Conservation (phyloP, 2,113 vertebrate species). For the Dendropsophus ebraccatus region DNA sequence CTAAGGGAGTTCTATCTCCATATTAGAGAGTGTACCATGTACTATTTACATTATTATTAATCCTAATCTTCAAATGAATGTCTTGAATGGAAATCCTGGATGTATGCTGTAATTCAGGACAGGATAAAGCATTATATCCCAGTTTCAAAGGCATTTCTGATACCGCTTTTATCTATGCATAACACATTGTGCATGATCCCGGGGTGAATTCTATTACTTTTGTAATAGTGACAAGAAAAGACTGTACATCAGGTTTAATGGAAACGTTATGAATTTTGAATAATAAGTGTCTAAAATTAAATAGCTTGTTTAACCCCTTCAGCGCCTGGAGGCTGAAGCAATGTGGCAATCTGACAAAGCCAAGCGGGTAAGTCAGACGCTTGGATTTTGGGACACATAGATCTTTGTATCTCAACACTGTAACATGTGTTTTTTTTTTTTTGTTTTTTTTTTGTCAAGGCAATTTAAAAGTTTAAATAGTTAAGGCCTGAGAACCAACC, state of each 20-base stretch:
- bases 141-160: constrained; percentile 55
- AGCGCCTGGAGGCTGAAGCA: constrained; percentile 3
- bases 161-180: constrained; percentile 56
- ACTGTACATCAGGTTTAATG: constrained; percentile 57
- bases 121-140: constrained; percentile 54
- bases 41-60: constrained; percentile 49
- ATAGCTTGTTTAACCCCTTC: constrained; percentile 45
- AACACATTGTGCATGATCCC: constrained; percentile 58
- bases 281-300: constrained; percentile 55
- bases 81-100: constrained; percentile 39
- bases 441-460: no score
- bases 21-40: constrained; percentile 48
- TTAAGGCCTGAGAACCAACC: neutral
- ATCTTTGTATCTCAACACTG: neutral
- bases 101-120: constrained; percentile 48
- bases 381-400: neutral
- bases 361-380: neutral
- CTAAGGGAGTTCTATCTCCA: constrained; percentile 18
- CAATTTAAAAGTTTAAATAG: neutral
- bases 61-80: constrained; percentile 52
- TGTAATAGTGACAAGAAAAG: constrained; percentile 58
- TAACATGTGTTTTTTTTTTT: no score
- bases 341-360: neutral
- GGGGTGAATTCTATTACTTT: constrained; percentile 59
- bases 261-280: constrained; percentile 52